phyloP scores from a whole-genome alignment of 2,797 vertebrate species.

The Peromyscus attwateri region DNA sequence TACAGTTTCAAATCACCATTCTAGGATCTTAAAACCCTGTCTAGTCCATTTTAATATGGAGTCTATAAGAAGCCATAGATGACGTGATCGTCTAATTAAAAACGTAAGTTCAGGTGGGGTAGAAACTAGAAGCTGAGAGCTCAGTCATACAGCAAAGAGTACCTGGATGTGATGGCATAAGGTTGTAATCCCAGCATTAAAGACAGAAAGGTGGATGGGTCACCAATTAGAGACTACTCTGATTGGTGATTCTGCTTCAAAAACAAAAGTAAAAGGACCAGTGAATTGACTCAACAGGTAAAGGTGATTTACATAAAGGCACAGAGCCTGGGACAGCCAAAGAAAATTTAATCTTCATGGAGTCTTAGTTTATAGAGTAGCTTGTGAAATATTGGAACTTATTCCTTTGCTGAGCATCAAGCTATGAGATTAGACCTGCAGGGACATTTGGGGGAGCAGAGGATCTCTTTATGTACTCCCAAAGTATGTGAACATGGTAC shows the following conservation, averaged over 20 bases:
- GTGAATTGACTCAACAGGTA: not conserved
- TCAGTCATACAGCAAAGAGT: not conserved
- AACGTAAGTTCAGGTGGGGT: not conserved
- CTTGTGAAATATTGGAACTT: not conserved
- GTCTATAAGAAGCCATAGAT: not conserved
- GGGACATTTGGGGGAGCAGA: not conserved
- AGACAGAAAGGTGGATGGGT: too few species aligned
- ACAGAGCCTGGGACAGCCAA: not conserved
- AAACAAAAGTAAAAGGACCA: not conserved
- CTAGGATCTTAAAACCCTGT: not conserved
- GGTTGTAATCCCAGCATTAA: not conserved
- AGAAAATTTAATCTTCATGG: not conserved
- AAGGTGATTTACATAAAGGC: not conserved
- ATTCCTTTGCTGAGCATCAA: not conserved
- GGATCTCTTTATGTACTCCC: not conserved
- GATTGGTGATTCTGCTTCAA: not conserved
- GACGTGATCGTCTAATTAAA: slow-evolving; percentile 28
- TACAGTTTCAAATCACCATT: not conserved
- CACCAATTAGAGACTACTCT: not conserved
- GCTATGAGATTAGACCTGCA: not conserved
- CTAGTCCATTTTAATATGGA: not conserved
- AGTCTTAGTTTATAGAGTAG: not conserved
- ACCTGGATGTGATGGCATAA: not conserved
- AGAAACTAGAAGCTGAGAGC: not conserved
- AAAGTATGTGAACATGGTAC: not conserved